A percentile compares a stretch with the other conserved stretches of the same genome.
phyloP scores from a whole-genome alignment of 2,797 vertebrate species.

The Poecilia velifera region DNA sequence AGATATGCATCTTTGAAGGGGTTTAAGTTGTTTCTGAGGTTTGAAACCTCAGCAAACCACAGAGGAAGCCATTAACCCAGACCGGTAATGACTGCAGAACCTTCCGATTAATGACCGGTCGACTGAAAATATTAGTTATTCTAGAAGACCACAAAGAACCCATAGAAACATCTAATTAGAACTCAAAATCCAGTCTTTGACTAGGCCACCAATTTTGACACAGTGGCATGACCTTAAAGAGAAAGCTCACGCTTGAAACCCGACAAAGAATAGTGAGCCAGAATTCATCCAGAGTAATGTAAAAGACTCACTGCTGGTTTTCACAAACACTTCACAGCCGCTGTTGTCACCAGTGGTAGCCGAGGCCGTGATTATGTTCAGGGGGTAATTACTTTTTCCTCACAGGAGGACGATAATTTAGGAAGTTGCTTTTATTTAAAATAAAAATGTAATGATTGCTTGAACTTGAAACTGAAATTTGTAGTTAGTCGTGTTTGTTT shows the following conservation, averaged over 20 bases:
- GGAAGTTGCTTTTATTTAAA: neutral
- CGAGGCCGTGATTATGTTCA: neutral
- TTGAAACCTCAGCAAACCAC: neutral
- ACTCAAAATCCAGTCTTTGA: neutral
- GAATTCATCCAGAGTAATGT: neutral
- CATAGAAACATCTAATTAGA: neutral
- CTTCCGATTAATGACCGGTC: neutral
- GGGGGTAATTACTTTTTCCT: neutral
- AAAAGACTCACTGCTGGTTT: neutral
- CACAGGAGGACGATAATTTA: neutral
- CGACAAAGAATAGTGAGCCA: neutral
- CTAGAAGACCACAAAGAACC: neutral
- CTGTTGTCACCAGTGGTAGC: neutral
- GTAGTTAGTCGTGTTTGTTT: neutral
- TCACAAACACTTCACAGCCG: neutral
- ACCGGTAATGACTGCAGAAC: neutral
- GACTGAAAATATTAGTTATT: neutral
- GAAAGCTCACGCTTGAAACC: neutral
- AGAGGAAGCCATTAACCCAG: neutral
- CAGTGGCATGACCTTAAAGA: neutral
- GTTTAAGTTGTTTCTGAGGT: neutral
- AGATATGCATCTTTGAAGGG: neutral
- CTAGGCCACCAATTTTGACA: neutral
- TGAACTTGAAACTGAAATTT: conserved; percentile 1
- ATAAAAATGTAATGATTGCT: neutral